Conservation (phyloP, 92 coral and sea anemone genomes). For the Zoanthus solanderi region DNA sequence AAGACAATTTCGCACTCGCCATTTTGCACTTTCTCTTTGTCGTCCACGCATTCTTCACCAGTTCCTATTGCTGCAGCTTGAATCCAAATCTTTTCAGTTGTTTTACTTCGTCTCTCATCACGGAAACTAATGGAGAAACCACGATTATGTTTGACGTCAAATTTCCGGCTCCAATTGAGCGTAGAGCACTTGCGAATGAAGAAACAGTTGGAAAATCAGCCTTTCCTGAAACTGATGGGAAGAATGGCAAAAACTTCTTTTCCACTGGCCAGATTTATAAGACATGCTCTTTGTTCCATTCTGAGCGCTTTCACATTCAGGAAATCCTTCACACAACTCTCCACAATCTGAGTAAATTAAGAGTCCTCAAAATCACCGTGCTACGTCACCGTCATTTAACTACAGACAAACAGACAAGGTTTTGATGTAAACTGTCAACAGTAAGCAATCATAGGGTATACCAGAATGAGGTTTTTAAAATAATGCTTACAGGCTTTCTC, state of each 20-base stretch:
- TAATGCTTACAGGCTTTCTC: no score
- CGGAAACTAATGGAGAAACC: background rate
- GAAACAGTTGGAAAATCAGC: constrained; percentile 12
- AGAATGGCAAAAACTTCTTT: constrained; percentile 4
- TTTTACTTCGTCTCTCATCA: background rate
- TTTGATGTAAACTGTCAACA: background rate
- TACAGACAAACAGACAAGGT: constrained; percentile 5
- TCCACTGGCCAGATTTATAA: background rate
- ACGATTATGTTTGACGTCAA: background rate
- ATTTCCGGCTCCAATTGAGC: background rate
- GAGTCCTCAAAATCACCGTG: background rate
- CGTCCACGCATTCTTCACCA: background rate
- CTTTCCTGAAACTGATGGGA: background rate
- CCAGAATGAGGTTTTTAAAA: no score
- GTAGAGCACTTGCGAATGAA: background rate
- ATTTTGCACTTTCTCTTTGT: background rate
- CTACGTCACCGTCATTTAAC: background rate
- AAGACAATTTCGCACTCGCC: constrained; percentile 31
- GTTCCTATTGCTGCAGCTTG: constrained; percentile 6
- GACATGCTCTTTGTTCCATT: background rate
- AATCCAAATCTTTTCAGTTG: background rate
- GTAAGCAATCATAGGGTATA: no score
- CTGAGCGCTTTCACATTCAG: background rate
- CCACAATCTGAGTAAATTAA: background rate
- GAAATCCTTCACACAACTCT: background rate